A percentile compares a stretch with the other conserved stretches of the same genome.
Conservation (phyloP, 2,888 invertebrate species). For the Hydropsyche betteni region DNA sequence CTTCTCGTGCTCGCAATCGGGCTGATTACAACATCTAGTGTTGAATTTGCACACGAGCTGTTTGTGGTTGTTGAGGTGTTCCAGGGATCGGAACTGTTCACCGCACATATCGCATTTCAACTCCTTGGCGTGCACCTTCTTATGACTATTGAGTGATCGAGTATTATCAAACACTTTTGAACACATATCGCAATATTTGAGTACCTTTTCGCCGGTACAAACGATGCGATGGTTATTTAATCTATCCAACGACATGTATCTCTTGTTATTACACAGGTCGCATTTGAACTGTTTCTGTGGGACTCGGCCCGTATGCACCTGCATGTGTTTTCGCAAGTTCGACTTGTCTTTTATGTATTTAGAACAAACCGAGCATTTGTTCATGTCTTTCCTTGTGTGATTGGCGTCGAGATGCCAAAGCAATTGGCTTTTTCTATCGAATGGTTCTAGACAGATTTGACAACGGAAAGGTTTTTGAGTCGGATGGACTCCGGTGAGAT, state of each 20-base stretch:
- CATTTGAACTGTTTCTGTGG: constrained; percentile 68
- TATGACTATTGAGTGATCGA: constrained; percentile 66
- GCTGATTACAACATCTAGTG: constrained; percentile 64
- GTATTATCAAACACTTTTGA: constrained; percentile 67
- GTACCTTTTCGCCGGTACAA: constrained; percentile 64
- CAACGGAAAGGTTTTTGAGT: constrained; percentile 66
- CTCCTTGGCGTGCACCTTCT: constrained; percentile 66
- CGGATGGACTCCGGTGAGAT: constrained; percentile 65
- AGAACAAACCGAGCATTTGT: constrained; percentile 66
- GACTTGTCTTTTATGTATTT: constrained; percentile 68
- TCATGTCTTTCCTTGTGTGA: constrained; percentile 66
- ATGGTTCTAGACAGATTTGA: constrained; percentile 66
- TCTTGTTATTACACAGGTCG: constrained; percentile 66
- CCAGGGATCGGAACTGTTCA: constrained; percentile 65
- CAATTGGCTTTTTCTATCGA: constrained; percentile 65
- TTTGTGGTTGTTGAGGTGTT: constrained; percentile 65
- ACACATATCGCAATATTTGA: constrained; percentile 68
- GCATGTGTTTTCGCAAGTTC: constrained; percentile 67
- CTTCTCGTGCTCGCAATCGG: constrained; percentile 66
- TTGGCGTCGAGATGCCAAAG: constrained; percentile 65
- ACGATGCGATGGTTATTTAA: constrained; percentile 66
- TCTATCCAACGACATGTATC: constrained; percentile 66
- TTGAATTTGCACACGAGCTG: constrained; percentile 61
- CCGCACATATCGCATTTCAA: constrained; percentile 66
- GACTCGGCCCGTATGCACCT: constrained; percentile 66